Evolutionary conservation across 1,140 invertebrate species (phyloP).

Genomic region (Atta texana): DNA sequence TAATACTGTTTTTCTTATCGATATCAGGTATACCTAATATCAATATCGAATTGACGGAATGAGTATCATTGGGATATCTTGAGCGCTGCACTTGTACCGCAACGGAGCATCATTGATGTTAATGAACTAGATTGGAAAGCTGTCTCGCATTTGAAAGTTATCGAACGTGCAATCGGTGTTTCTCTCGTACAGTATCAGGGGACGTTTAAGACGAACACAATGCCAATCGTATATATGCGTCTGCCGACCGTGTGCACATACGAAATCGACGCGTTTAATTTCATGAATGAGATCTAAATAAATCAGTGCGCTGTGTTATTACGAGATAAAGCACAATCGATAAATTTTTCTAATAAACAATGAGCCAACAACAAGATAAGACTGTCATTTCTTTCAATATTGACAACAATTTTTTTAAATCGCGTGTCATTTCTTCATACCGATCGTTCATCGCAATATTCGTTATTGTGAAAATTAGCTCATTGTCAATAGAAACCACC

Average conservation of each 20-base stretch:
- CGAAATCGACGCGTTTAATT: constrained; percentile 59
- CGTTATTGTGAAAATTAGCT: constrained; percentile 25
- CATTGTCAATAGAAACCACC: not conserved
- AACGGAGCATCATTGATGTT: constrained; percentile 81
- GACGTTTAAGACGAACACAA: constrained; percentile 29
- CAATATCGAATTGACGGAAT: constrained; percentile 37
- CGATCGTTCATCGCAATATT: not conserved
- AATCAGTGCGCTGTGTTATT: constrained; percentile 71
- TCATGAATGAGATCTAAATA: constrained; percentile 78
- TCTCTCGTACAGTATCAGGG: constrained; percentile 16
- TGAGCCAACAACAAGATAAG: constrained; percentile 27
- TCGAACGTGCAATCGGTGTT: constrained; percentile 69
- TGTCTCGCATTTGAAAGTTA: constrained; percentile 80
- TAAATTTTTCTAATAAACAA: constrained; percentile 74
- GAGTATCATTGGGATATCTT: constrained; percentile 58
- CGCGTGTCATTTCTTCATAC: constrained; percentile 7
- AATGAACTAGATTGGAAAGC: constrained; percentile 83
- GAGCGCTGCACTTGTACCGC: constrained; percentile 59
- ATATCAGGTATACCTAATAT: not conserved
- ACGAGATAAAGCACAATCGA: constrained; percentile 54
- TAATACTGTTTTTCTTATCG: not conserved
- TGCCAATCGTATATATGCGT: not conserved
- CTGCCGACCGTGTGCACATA: not conserved
- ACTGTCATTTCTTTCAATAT: not conserved
- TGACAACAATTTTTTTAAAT: constrained; percentile 4